Evolutionary conservation across 2,113 vertebrate genomes (phyloP).

Genomic region (Marmota monax): DNA sequence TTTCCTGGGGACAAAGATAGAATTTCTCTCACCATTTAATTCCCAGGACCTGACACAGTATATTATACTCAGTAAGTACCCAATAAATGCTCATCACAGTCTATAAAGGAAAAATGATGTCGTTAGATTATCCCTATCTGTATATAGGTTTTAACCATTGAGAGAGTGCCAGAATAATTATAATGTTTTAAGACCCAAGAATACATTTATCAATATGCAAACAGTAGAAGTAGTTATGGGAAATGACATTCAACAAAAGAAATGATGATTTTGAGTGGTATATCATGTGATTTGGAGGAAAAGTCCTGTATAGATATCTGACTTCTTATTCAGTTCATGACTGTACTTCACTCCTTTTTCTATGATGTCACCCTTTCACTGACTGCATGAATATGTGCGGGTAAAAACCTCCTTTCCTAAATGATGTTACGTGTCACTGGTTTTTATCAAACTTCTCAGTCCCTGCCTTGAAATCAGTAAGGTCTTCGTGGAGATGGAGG

Average conservation of each 20-base stretch:
- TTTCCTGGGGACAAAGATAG: not conserved
- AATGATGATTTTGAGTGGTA: conserved; percentile 72
- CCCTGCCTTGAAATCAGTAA: not conserved
- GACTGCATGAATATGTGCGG: conserved; percentile 30
- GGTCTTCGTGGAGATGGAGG: not conserved
- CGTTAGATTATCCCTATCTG: not conserved
- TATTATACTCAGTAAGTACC: not conserved
- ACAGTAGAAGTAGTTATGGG: conserved; percentile 70
- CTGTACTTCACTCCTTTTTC: conserved; percentile 34
- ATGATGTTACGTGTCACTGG: not conserved
- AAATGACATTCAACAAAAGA: conserved; percentile 77
- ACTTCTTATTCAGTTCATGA: conserved; percentile 59
- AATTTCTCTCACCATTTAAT: not conserved
- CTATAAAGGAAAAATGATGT: conserved; percentile 22
- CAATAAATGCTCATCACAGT: not conserved
- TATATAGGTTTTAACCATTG: conserved; percentile 49
- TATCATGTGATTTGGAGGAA: conserved; percentile 73
- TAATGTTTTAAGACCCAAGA: conserved; percentile 58
- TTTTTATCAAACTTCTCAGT: conserved; percentile 28
- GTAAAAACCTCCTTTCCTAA: not conserved
- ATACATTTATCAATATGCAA: conserved; percentile 74
- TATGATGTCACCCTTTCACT: conserved; percentile 63
- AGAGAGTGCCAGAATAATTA: conserved; percentile 59
- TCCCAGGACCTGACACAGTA: not conserved
- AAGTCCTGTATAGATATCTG: conserved; percentile 38